These are phyloP conservation scores for Nansenia antarctica DNA, from an alignment of 2,113 vertebrate genomes.

Conservation along the genomic window DNA sequence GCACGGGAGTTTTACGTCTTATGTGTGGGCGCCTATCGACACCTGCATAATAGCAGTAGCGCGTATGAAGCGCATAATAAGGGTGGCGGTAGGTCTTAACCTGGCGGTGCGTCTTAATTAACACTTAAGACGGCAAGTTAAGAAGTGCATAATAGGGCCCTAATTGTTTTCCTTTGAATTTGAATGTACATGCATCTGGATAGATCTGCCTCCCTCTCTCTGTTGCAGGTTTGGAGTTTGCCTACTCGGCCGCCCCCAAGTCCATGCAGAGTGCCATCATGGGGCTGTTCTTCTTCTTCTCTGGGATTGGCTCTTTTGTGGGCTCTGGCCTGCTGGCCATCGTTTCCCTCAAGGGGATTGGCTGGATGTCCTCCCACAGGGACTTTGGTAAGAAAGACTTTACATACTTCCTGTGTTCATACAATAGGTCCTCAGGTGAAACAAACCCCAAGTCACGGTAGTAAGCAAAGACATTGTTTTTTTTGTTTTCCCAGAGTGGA, in stretches of 20 bases:
- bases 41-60: no score
- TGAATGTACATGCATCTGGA: background rate
- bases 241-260: conserved; percentile 93
- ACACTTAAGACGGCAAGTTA: no score
- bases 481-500: no score
- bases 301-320: conserved; percentile 94
- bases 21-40: no score
- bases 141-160: no score
- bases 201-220: conserved; percentile 3
- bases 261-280: conserved; percentile 98
- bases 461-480: background rate
- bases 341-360: conserved; percentile 85
- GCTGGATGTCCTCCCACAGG: conserved; percentile 94
- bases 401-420: background rate
- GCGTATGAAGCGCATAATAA: no score
- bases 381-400: conserved; percentile 86
- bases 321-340: conserved; percentile 90
- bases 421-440: background rate
- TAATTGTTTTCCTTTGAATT: background rate
- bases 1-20: no score
- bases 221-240: conserved; percentile 90
- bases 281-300: conserved; percentile 99
- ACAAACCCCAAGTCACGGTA: no score
- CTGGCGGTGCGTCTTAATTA: no score
- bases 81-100: no score